Percentiles rank a stretch among this genome's conserved stretches.
These are phyloP conservation scores for Ecliptopera silaceata DNA, from an alignment of 2,888 invertebrate genomes.

Conservation along the genomic window DNA sequence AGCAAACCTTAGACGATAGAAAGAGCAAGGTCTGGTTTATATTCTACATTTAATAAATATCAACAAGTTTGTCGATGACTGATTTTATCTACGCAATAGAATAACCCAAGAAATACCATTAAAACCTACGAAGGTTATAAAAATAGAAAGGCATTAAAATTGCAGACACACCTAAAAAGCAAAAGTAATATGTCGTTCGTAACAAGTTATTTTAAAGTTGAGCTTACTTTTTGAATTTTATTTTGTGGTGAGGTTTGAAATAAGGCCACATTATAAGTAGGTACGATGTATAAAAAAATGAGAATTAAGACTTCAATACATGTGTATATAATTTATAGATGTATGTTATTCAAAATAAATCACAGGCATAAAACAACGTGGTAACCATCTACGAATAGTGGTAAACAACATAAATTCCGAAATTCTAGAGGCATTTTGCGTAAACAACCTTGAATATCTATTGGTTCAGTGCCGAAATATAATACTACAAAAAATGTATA, in stretches of 20 bases:
- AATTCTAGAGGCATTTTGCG: conserved; percentile 14
- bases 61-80: not conserved
- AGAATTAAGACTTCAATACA: not conserved
- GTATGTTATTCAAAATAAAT: not conserved
- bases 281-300: not conserved
- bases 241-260: not conserved
- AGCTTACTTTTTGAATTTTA: not conserved
- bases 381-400: conserved; percentile 5
- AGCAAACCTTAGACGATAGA: no score
- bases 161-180: not conserved
- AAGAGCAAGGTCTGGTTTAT: no score
- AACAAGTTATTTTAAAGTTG: not conserved
- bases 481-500: conserved; percentile 18
- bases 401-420: conserved; percentile 11
- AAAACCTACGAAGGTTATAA: not conserved
- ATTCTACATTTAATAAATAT: no score
- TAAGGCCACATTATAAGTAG: not conserved
- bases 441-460: conserved; percentile 30
- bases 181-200: not conserved
- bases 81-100: not conserved
- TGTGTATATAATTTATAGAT: not conserved
- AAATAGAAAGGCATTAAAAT: not conserved
- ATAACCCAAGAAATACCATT: not conserved
- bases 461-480: conserved; percentile 26
- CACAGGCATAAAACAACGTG: not conserved